A percentile compares a stretch with the other conserved stretches of the same genome.
Conservation (phyloP, 2,113 vertebrate species). For the Scophthalmus maximus region DNA sequence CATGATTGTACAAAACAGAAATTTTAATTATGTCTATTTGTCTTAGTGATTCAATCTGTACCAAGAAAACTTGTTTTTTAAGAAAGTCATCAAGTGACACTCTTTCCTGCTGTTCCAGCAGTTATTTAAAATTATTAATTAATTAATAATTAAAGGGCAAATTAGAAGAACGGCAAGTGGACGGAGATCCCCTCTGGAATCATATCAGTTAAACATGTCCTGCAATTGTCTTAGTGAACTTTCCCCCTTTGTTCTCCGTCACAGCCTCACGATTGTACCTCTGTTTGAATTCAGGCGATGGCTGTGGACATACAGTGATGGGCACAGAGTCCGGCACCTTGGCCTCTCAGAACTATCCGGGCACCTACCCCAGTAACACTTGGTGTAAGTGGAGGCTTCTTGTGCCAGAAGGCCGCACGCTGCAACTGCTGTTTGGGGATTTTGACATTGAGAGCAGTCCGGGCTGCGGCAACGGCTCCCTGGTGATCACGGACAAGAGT, state of each 20-base stretch:
- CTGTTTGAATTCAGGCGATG: slow-evolving; percentile 80
- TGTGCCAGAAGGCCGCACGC: slow-evolving; percentile 71
- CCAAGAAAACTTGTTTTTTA: neutral
- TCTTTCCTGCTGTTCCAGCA: neutral
- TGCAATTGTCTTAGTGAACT: neutral
- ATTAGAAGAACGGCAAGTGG: neutral
- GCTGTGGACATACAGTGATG: slow-evolving; percentile 87
- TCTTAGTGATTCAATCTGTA: no score
- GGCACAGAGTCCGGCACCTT: slow-evolving; percentile 86
- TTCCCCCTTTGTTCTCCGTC: neutral
- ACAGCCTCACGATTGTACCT: neutral
- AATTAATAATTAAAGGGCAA: neutral
- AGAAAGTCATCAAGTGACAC: neutral
- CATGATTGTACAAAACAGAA: no score
- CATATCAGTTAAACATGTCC: neutral
- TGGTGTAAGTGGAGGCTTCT: slow-evolving; percentile 84
- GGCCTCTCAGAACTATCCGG: slow-evolving; percentile 87
- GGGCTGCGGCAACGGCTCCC: slow-evolving; percentile 82
- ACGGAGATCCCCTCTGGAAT: neutral
- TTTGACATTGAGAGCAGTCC: slow-evolving; percentile 86
- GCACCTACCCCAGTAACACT: slow-evolving; percentile 88
- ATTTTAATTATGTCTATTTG: no score
- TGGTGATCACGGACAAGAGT: slow-evolving; percentile 78
- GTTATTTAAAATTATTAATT: no score
- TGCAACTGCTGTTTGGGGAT: slow-evolving; percentile 86